Base-by-base conservation (phyloP, 2,888 invertebrate species). In the Volucella inflata region DNA sequence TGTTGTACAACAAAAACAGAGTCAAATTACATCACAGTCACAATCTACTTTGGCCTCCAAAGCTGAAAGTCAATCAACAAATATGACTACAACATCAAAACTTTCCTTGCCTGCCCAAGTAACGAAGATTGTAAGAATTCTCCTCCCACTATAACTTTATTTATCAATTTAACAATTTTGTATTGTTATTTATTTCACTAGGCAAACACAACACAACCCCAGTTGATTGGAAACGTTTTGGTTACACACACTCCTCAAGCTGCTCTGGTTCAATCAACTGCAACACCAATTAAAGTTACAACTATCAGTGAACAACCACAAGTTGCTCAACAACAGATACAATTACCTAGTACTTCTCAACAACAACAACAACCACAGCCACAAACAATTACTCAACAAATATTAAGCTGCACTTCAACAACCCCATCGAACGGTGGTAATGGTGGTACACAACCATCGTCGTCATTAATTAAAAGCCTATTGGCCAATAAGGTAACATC, bases 391-490 rank as follows among this genome's bases (percentile, higher is more conserved):
- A 40, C 89, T 84, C 44, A 88, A 78, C 60, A 70, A 74, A 38
- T 88, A 87, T 1, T 44, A 42, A 76, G 8, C 50, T 64, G n/a
- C 14, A 62, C 42, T 21, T 88, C 89, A 53, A 42, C 84, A 46
- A 51, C 77, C 51, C 30, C 83, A 62, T 21, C 50, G 62, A 60
- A 60, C 10, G 76, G 71, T 87, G 78, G 82, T 76, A 85, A 68
- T 44, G 64, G 81, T 44, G 62, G 82, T 70, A 4, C 79, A 59
- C 90, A 83, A 75, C 88, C 87, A 65, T 90, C 95, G 90, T 96
- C 97, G 68, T 97, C 97, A 81, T 94, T 98, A 89, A 98, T 98
- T 91, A 98, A 98, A 93, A 98, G 97, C 93, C 94, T 98, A 88
- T 93, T 98, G 92, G 98, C 98, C 89, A 97, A 96, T 93, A 98